phyloP scores from a whole-genome alignment of 2,888 invertebrate genomes.

The Mallateleia sp. region DNA sequence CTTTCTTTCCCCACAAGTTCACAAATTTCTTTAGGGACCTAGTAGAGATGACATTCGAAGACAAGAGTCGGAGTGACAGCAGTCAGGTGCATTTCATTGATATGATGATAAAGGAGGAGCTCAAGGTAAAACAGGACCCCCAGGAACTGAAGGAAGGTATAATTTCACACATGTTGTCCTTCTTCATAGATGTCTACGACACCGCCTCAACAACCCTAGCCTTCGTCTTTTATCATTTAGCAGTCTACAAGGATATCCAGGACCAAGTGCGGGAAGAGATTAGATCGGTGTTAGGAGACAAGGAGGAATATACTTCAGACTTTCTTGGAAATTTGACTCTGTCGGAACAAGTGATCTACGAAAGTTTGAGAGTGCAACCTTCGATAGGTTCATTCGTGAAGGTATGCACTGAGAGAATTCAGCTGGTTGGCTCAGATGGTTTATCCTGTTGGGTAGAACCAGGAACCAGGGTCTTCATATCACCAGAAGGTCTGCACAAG shows the following conservation, averaged over 20 bases:
- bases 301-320: conserved; percentile 89
- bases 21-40: neutral
- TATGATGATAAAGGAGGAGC: conserved; percentile 69
- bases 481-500: conserved; percentile 70
- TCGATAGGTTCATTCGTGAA: conserved; percentile 66
- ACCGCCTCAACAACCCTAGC: conserved; percentile 90
- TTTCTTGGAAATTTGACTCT: conserved; percentile 90
- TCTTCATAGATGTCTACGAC: conserved; percentile 91
- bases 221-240: conserved; percentile 90
- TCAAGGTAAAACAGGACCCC: neutral
- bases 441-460: conserved; percentile 75
- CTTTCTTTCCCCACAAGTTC: conserved; percentile 20
- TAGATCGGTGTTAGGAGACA: conserved; percentile 83
- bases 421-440: conserved; percentile 82
- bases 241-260: conserved; percentile 89
- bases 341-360: conserved; percentile 90
- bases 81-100: conserved; percentile 4
- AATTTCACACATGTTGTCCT: conserved; percentile 89
- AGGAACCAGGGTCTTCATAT: conserved; percentile 77
- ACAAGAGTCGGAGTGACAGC: neutral
- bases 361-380: conserved; percentile 80
- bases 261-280: conserved; percentile 90
- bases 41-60: neutral
- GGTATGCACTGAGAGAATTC: conserved; percentile 74
- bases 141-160: conserved; percentile 74